phyloP scores from a whole-genome alignment of 2,113 vertebrate species.

The Pangasianodon gigas region DNA sequence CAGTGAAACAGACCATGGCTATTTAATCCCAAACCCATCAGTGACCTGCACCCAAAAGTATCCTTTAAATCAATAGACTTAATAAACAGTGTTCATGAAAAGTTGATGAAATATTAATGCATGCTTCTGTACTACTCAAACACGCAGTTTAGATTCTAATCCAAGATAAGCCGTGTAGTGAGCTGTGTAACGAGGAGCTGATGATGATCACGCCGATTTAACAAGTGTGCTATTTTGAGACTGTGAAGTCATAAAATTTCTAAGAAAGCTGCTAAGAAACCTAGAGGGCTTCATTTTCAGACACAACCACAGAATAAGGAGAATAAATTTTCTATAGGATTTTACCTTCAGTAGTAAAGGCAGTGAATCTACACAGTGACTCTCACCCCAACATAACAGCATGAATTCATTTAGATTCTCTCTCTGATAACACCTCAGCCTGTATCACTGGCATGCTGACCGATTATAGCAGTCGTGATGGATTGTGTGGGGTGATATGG shows the following conservation, averaged over 20 bases:
- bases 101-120: background rate
- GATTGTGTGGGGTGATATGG: background rate
- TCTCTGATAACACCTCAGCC: background rate
- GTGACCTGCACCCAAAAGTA: background rate
- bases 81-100: background rate
- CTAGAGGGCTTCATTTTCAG: background rate
- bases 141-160: background rate
- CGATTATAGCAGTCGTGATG: background rate
- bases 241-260: constrained; percentile 2
- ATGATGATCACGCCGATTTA: background rate
- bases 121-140: background rate
- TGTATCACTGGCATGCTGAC: constrained; percentile 10
- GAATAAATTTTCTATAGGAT: background rate
- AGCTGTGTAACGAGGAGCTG: constrained; percentile 3
- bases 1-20: background rate
- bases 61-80: background rate
- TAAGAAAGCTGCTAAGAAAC: background rate
- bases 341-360: constrained; percentile 1
- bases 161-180: background rate
- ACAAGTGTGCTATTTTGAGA: background rate
- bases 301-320: background rate
- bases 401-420: constrained; percentile 18
- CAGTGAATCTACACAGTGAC: background rate
- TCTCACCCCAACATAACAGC: constrained; percentile 5
- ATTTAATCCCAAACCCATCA: background rate